phyloP scores from a whole-genome alignment of 1,140 invertebrate genomes.

The Euwallacea fornicatus region DNA sequence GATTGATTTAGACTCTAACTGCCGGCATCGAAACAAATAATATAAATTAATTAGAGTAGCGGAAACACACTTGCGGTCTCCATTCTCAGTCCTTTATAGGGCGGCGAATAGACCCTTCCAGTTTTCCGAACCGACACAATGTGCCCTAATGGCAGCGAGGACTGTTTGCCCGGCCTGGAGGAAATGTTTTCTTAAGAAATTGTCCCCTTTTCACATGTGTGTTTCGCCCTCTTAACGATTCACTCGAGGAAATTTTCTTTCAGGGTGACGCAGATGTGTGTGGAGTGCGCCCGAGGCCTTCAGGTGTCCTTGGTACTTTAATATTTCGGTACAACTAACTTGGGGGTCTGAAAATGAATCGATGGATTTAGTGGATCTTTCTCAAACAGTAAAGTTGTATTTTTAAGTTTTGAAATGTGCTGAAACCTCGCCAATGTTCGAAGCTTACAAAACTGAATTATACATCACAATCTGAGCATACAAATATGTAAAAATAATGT shows the following conservation, averaged over 20 bases:
- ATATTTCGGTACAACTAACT: not conserved
- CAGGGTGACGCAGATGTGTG: not conserved
- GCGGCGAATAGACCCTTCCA: slow-evolving; percentile 1
- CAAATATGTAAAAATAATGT: too few species aligned
- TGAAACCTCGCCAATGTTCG: too few species aligned
- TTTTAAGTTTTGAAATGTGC: too few species aligned
- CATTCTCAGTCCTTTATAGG: not conserved
- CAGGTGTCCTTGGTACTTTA: not conserved
- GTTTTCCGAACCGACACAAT: not conserved
- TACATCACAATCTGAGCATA: too few species aligned
- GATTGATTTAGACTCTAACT: too few species aligned
- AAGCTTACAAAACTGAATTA: too few species aligned
- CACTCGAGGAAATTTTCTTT: not conserved
- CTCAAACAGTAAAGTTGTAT: too few species aligned
- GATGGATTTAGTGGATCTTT: too few species aligned
- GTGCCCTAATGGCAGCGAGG: not conserved
- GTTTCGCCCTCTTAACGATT: slow-evolving; percentile 1
- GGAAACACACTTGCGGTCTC: not conserved
- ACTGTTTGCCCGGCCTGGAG: not conserved
- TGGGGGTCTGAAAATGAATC: too few species aligned
- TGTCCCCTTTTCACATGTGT: not conserved
- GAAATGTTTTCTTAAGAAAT: slow-evolving; percentile 7
- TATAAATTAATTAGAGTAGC: slow-evolving; percentile 1
- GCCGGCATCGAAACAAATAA: not conserved
- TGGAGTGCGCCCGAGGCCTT: not conserved